Conservation (phyloP, 2,888 invertebrate genomes). For the Eristalis arbustorum region DNA sequence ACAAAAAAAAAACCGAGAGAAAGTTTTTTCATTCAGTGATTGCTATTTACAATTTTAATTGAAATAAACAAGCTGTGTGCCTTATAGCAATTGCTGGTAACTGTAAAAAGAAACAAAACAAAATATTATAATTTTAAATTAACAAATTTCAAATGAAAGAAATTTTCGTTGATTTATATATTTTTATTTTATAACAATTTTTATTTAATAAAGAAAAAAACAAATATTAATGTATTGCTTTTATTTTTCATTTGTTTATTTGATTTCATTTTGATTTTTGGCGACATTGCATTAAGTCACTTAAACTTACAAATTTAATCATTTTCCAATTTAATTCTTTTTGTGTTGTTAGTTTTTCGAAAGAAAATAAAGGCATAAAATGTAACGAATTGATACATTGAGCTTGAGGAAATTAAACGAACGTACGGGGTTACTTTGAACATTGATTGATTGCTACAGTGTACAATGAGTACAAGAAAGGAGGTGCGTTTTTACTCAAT, state of each 20-base stretch:
- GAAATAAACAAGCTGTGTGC: conserved; percentile 88
- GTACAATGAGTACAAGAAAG: conserved; percentile 50
- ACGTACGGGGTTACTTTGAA: conserved; percentile 39
- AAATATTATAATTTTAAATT: conserved; percentile 47
- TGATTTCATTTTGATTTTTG: background rate
- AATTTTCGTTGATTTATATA: conserved; percentile 45
- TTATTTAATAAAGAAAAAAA: conserved; percentile 52
- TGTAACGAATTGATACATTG: conserved; percentile 1
- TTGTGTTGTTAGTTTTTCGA: background rate
- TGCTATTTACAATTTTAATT: conserved; percentile 79
- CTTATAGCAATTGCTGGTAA: conserved; percentile 88
- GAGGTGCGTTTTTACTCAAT: conserved; percentile 27
- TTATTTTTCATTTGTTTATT: conserved; percentile 15
- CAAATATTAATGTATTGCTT: conserved; percentile 7
- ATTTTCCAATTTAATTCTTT: conserved; percentile 25
- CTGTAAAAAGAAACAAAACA: conserved; percentile 72
- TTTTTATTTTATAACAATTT: conserved; percentile 68
- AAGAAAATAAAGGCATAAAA: background rate
- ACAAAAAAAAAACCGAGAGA: conserved; percentile 33
- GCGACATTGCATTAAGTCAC: conserved; percentile 46
- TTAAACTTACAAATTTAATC: conserved; percentile 39
- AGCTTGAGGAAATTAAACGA: conserved; percentile 26
- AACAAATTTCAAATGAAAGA: conserved; percentile 41
- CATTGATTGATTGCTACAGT: conserved; percentile 63
- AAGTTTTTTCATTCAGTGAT: conserved; percentile 73